Percentiles rank a stretch among this genome's conserved stretches.
Evolutionary conservation across 2,113 vertebrate genomes (phyloP).

Genomic region (Dascyllus trimaculatus): DNA sequence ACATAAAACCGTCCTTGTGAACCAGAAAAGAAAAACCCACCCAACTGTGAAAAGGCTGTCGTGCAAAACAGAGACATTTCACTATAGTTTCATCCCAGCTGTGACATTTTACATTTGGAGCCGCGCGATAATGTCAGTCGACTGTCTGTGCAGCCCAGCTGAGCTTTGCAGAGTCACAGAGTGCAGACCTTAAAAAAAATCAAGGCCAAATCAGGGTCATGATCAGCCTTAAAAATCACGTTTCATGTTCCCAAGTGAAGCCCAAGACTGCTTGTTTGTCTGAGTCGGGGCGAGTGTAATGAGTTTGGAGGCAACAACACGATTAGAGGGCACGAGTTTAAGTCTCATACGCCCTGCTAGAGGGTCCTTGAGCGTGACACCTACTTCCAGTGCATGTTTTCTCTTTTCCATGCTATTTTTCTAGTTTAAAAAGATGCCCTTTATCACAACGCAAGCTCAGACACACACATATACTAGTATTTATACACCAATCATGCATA

Average conservation of each 20-base stretch:
- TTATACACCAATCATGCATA: too few species aligned
- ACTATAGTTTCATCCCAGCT: background rate
- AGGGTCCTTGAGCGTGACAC: background rate
- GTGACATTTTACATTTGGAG: constrained; percentile 1
- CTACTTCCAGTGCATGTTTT: too few species aligned
- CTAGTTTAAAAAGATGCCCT: too few species aligned
- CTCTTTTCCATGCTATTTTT: too few species aligned
- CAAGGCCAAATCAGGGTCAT: constrained; percentile 33
- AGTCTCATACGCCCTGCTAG: background rate
- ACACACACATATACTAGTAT: too few species aligned
- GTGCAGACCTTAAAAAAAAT: constrained; percentile 3
- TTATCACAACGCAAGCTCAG: too few species aligned
- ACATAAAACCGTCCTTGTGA: constrained; percentile 1
- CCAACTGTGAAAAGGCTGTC: constrained; percentile 40
- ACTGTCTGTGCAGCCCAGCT: constrained; percentile 7
- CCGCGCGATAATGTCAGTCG: background rate
- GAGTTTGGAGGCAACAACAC: constrained; percentile 14
- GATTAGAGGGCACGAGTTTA: constrained; percentile 16
- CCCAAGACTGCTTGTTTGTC: constrained; percentile 25
- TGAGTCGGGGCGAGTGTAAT: constrained; percentile 7
- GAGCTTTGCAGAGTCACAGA: constrained; percentile 4
- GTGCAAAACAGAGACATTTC: background rate
- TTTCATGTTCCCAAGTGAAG: constrained; percentile 14
- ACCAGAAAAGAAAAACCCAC: constrained; percentile 3
- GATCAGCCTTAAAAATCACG: constrained; percentile 43